Conservation (phyloP, 2,797 vertebrate genomes). For the Carapus acus region DNA sequence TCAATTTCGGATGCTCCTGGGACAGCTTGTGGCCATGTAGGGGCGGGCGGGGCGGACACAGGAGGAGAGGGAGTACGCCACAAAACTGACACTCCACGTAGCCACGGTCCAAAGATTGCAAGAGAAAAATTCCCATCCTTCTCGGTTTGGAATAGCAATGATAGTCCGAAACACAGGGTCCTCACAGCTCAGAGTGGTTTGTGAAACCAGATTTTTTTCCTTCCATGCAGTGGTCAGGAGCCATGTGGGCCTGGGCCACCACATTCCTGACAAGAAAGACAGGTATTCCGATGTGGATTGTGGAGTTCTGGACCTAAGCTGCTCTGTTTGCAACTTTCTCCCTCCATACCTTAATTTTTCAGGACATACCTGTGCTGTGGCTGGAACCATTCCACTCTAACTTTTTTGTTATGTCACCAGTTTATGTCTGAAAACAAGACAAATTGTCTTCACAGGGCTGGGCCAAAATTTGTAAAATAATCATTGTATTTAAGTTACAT, state of each 20-base stretch:
- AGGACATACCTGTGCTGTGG: slow-evolving; percentile 1
- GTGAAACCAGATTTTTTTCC: slow-evolving; percentile 2
- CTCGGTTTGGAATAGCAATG: not conserved
- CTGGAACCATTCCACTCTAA: slow-evolving; percentile 25
- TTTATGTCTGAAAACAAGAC: slow-evolving; percentile 24
- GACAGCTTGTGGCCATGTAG: slow-evolving; percentile 84
- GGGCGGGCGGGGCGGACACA: not conserved
- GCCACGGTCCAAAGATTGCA: too few species aligned
- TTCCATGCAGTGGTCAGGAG: slow-evolving; percentile 17
- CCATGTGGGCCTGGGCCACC: slow-evolving; percentile 1
- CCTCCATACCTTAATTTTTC: slow-evolving; percentile 15
- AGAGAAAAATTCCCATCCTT: too few species aligned
- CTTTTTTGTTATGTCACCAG: not conserved
- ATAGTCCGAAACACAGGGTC: not conserved
- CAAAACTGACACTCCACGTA: slow-evolving; percentile 16
- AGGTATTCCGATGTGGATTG: slow-evolving; percentile 8
- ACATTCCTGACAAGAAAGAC: slow-evolving; percentile 6
- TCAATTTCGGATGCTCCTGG: slow-evolving; percentile 88
- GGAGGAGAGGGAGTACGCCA: slow-evolving; percentile 1
- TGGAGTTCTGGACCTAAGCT: slow-evolving; percentile 15
- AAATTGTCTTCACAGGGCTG: slow-evolving; percentile 60
- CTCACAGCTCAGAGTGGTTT: slow-evolving; percentile 16
- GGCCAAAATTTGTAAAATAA: slow-evolving; percentile 73
- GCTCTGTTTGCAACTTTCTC: slow-evolving; percentile 22
- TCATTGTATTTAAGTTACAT: slow-evolving; percentile 73